Base-by-base conservation (phyloP, 2,797 vertebrate species). In the Sebastes kiyomatsui region DNA sequence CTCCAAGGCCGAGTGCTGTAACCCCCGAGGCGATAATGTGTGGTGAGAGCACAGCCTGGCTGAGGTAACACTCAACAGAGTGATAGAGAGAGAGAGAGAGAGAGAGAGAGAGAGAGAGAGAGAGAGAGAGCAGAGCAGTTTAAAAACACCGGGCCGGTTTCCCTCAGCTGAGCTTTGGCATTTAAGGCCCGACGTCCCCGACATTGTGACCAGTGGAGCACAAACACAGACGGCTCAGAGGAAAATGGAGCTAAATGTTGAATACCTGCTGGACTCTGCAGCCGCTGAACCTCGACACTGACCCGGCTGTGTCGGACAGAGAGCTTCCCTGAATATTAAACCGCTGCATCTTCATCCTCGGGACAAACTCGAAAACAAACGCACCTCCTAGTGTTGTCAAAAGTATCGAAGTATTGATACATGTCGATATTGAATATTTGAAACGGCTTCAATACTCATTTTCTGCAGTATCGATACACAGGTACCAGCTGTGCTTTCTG, bases 11-110 rank as follows among this genome's bases (percentile, higher is more conserved):
- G 38, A 81, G 72, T 16, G 85, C 85, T 77, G 82, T 79, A 80
- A 89, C 83, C 92, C 86, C 89, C 2, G 67, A 80, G 82, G 87
- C 88, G 87, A 88, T 87, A 81, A 85, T 84, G 81, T 66, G 77
- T 25, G 65, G 67, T 64, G 82, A 82, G 77, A 83, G 77, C 79
- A 6, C 27, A 42, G 73, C 54, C 76, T 85, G 12, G 11, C 75
- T 32, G 59, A 81, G 67, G 84, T 12, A 72, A 79, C 73, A 67
- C 49, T 86, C 62, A 28, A 22, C 30, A 33, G 32, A 46, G 18
- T 20, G 22, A 61, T 16, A 71, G 5, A 6, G 28, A 28, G 28
- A 28, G 28, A 28, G 28, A 28, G 28, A 28, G 27, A 28, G 5
- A 28, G 27, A 28, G 27, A 25, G 23, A 58, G 23, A 58, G 54